These are phyloP conservation scores for human (Homo sapiens) DNA, from an alignment of 2,113 vertebrate genomes.

Conservation along the genomic window DNA sequence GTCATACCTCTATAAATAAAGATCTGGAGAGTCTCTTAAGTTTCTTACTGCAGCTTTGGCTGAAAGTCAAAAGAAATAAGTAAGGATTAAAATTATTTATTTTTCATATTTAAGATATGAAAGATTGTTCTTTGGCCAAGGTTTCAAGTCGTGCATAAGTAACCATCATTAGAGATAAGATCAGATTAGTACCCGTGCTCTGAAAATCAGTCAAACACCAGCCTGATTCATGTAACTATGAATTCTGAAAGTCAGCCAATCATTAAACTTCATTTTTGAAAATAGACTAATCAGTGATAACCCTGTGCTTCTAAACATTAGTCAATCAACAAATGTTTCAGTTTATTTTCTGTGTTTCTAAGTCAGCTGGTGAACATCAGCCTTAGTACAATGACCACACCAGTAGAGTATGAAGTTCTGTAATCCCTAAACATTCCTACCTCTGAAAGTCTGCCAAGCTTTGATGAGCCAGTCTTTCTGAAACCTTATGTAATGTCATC, in stretches of 20 bases:
- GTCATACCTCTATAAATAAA: not conserved
- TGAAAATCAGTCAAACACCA: not conserved
- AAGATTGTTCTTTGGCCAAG: not conserved
- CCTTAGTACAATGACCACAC: not conserved
- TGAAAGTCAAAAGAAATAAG: not conserved
- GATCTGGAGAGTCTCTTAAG: not conserved
- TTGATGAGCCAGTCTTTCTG: not conserved
- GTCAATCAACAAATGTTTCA: not conserved
- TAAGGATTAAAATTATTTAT: not conserved
- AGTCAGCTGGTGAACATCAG: not conserved
- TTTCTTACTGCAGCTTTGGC: not conserved
- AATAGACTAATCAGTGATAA: not conserved
- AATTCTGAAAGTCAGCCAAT: not conserved
- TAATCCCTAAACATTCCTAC: not conserved
- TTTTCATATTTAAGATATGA: not conserved
- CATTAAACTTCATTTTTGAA: not conserved
- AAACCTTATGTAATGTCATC: not conserved
- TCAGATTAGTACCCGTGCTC: not conserved
- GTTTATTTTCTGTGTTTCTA: not conserved
- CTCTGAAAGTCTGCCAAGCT: not conserved
- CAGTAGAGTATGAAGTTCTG: not conserved
- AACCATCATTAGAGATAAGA: not conserved
- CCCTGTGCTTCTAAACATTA: not conserved
- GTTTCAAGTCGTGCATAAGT: not conserved
- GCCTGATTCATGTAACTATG: not conserved